Conservation (phyloP, 1,140 invertebrate species). For the Goniozus legneri region DNA sequence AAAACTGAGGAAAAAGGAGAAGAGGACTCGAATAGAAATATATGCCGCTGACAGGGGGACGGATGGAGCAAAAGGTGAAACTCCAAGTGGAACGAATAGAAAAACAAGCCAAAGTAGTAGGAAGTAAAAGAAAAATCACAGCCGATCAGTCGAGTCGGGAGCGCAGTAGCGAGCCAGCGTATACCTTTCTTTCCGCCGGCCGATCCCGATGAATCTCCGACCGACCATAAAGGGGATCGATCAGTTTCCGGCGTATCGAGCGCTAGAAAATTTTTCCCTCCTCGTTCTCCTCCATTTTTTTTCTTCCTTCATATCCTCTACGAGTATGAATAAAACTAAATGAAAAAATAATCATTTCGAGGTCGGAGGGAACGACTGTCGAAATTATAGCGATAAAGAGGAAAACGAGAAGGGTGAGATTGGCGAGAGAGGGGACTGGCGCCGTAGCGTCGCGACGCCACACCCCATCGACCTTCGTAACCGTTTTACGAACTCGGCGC, state of each 20-base stretch:
- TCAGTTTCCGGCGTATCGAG: constrained; percentile 7
- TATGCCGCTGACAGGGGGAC: neutral
- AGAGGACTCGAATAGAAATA: neutral
- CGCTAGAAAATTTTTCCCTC: neutral
- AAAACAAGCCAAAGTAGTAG: constrained; percentile 6
- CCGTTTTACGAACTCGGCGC: neutral
- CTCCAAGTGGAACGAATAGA: neutral
- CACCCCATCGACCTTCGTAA: constrained; percentile 17
- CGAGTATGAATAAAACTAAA: no score
- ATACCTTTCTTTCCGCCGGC: neutral
- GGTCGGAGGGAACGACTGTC: no score
- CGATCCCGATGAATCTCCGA: constrained; percentile 28
- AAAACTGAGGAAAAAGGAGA: neutral
- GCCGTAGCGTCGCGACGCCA: constrained; percentile 33
- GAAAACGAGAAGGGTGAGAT: constrained; percentile 3
- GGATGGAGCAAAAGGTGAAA: constrained; percentile 6
- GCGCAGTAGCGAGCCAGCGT: neutral
- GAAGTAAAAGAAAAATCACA: constrained; percentile 10
- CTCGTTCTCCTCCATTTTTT: neutral
- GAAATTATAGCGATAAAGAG: neutral
- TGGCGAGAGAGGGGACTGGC: constrained; percentile 17
- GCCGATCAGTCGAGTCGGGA: constrained; percentile 10
- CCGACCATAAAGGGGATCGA: constrained; percentile 29
- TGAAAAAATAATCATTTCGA: no score
- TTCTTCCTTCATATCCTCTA: neutral